A percentile compares a stretch with the other conserved stretches of the same genome.
Evolutionary conservation across 1,140 invertebrate species (phyloP).

Genomic region (Cecropterus lyciades): DNA sequence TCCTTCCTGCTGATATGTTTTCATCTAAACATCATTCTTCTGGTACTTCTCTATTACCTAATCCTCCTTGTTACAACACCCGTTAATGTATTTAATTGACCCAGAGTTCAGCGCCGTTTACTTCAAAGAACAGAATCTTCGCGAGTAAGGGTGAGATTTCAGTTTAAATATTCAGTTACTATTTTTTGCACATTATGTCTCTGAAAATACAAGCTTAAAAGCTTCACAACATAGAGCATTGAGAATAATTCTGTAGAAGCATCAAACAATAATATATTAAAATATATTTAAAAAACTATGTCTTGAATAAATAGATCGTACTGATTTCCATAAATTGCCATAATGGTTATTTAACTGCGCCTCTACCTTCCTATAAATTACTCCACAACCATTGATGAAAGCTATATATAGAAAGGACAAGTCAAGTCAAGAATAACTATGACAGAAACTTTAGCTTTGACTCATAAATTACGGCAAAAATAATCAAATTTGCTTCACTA

Average conservation of each 20-base stretch:
- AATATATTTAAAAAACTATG: slow-evolving; percentile 1
- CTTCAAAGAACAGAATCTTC: no score
- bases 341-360: slow-evolving; percentile 3
- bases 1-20: no score
- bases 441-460: slow-evolving; percentile 14
- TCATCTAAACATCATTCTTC: no score
- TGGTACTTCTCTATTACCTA: no score
- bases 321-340: not conserved
- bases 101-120: no score
- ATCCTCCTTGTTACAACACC: no score
- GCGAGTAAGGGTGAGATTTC: no score
- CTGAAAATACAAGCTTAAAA: no score
- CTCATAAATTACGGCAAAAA: slow-evolving; percentile 21
- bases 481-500: not conserved
- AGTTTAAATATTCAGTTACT: no score
- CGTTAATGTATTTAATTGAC: no score
- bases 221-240: no score
- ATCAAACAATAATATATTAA: not conserved
- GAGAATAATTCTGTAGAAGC: not conserved
- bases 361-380: slow-evolving; percentile 23
- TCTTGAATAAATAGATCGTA: slow-evolving; percentile 12
- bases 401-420: slow-evolving; percentile 30
- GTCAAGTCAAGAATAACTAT: slow-evolving; percentile 11
- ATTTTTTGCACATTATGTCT: no score
- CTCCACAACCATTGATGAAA: slow-evolving; percentile 24